Evolutionary conservation across 2,113 vertebrate species (phyloP), one percentile per base, ranked within the genome.

Genomic region (Rhizomys pruinosus): DNA sequence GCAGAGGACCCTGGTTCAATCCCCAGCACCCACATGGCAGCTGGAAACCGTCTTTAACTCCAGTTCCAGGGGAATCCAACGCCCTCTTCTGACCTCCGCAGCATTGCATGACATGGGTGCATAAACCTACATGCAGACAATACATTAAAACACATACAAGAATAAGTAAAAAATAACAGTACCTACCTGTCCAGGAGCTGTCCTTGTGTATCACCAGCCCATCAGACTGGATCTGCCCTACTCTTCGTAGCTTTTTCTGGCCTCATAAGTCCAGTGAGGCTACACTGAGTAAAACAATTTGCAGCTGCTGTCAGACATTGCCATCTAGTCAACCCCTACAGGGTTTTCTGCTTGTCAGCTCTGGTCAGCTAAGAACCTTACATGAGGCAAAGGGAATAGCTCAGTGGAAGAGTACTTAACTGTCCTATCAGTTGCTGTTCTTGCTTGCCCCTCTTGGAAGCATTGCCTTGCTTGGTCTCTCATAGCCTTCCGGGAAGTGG

Each of bases 391-490:
- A 39, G n/a, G 69, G 39, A 72, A 20, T 73, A 15, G 23, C 71
- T 44, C 39, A 42, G 37, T 42, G 71, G 20, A 5, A 73, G 23
- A 12, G 37, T 42, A 5, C 37, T 72, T 73, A 39, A 20, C 23
- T 27, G 15, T n/a, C n/a, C 22, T 64, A 22, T 23, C 27, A 5
- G 0, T 32, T 82, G 44, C 10, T 71, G 10, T 22, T 76, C 37
- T 71, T 69, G 8, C 20, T 77, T 15, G 23, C 22, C 68, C 19
- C 44, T 64, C 34, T 8, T 73, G 64, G 68, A 81, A 79, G 73
- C 23, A 42, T 3, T 29, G 19, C n/a, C n/a, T n/a, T n/a, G n/a
- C n/a, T n/a, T n/a, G 17, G 0, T 23, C 11, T 68, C 6, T n/a
- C 2, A 16, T 39, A 29, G 22, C 34, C 32, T 34, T 27, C 44